These are phyloP conservation scores for Porites rus DNA, from an alignment of 92 coral and sea anemone species.

Conservation along the genomic window DNA sequence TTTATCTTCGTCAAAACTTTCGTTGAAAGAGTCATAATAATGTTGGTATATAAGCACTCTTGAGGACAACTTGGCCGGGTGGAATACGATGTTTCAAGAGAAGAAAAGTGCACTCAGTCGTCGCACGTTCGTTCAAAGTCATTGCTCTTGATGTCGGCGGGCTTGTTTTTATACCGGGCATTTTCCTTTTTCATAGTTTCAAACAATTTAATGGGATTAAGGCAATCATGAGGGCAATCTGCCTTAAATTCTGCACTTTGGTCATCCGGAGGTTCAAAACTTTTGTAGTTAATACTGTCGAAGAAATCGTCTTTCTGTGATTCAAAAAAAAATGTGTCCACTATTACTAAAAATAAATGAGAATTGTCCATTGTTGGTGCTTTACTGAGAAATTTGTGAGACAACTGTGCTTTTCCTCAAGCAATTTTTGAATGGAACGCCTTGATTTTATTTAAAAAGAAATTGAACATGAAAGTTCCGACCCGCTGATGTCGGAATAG, in stretches of 20 bases:
- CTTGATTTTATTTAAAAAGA: not conserved
- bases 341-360: not conserved
- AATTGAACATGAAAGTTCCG: slow-evolving; percentile 5
- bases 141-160: not conserved
- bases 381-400: not conserved
- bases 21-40: not conserved
- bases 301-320: not conserved
- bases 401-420: not conserved
- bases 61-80: not conserved
- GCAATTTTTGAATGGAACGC: not conserved
- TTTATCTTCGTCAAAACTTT: not conserved
- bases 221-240: not conserved
- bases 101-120: not conserved
- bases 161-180: not conserved
- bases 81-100: too few relatives aligned
- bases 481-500: not conserved
- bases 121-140: not conserved
- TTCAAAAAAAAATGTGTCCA: not conserved
- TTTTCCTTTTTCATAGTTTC: not conserved
- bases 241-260: not conserved
- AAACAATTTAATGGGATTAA: not conserved
- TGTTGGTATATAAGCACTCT: not conserved
- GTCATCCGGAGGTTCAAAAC: not conserved
- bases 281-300: not conserved
- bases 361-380: not conserved